Evolutionary conservation across 2,888 invertebrate genomes (phyloP).

Genomic region (Pyrrhosoma nymphula): DNA sequence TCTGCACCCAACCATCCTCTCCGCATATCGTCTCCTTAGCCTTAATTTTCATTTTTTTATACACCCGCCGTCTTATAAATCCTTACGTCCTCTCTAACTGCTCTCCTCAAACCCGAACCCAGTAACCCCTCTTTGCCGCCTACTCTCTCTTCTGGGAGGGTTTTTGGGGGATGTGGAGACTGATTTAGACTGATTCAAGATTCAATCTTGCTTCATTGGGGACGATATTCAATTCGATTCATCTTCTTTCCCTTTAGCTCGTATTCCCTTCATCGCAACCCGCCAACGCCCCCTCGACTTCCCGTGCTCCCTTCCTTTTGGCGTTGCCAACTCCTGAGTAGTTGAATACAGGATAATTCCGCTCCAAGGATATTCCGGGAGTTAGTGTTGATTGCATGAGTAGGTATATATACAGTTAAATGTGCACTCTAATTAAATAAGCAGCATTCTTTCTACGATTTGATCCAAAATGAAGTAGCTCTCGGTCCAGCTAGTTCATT

Average conservation of each 20-base stretch:
- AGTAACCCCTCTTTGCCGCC: background rate
- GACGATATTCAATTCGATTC: conserved; percentile 12
- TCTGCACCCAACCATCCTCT: background rate
- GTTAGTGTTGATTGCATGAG: too few relatives aligned
- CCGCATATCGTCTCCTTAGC: background rate
- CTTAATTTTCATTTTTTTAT: background rate
- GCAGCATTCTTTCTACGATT: too few relatives aligned
- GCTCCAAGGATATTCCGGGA: background rate
- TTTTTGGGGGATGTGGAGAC: background rate
- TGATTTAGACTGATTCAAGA: conserved; percentile 27
- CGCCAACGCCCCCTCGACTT: background rate
- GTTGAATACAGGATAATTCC: too few relatives aligned
- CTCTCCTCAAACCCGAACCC: background rate
- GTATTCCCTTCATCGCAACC: background rate
- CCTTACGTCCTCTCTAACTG: background rate
- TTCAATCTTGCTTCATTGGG: background rate
- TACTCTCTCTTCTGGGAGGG: background rate
- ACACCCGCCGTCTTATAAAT: background rate
- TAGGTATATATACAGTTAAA: too few relatives aligned
- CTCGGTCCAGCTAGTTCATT: too few relatives aligned
- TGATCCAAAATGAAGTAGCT: too few relatives aligned
- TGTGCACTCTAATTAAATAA: too few relatives aligned
- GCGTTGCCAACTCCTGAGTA: too few relatives aligned
- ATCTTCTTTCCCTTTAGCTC: background rate
- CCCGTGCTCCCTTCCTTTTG: background rate